Evolutionary conservation across 1,140 invertebrate species (phyloP), one percentile per base, ranked within the genome.

Genomic region (Cryptotermes secundus): DNA sequence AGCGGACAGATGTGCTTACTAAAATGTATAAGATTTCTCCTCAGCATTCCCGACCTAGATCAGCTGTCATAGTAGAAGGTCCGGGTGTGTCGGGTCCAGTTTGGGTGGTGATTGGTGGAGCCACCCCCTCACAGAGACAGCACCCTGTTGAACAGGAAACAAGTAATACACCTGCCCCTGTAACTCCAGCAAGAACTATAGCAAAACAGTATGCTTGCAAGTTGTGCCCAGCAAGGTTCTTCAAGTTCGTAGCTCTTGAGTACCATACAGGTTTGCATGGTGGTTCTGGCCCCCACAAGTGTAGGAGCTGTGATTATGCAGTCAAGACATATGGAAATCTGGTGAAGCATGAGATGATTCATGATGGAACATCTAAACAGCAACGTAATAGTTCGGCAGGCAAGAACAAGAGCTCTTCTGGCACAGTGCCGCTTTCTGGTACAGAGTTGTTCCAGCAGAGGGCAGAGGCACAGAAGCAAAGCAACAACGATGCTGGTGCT

Each of bases 241-340:
- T 94, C 86, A 93, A 96, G 90, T 89, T 91, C 84, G 91, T 93
- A 82, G 93, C 94, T 82, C 89, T 96, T 82, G 92, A 93, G 83
- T 95, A 95, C 87, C 96, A 97, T 86, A 90, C 93, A 87, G 93
- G 93, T 14, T 88, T 96, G 80, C 94, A 95, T 85, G 94, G 94
- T 0, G 92, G 94, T 1, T 91, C 93, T 34, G 93, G 93, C 35
- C 91, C 93, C 34, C 93, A 94, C 87, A 94, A 94, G 85, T 98
- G 96, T 87, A 92, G 93, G n/a, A 93, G 94, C 85, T 98, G 97
- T 89, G 94, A 95, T 87, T 98, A 97, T 89, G 93, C 94, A 42
- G 95, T 95, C 0, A 95, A 95, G 87, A 95, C 95, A 16, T 92
- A 93, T 31, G 94, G 95, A 34, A 95, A 96, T 87, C 88, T 96